Percentiles rank a stretch among this genome's conserved stretches.
phyloP scores from a whole-genome alignment of 2,113 vertebrate genomes.

The Erythrocebus patas region DNA sequence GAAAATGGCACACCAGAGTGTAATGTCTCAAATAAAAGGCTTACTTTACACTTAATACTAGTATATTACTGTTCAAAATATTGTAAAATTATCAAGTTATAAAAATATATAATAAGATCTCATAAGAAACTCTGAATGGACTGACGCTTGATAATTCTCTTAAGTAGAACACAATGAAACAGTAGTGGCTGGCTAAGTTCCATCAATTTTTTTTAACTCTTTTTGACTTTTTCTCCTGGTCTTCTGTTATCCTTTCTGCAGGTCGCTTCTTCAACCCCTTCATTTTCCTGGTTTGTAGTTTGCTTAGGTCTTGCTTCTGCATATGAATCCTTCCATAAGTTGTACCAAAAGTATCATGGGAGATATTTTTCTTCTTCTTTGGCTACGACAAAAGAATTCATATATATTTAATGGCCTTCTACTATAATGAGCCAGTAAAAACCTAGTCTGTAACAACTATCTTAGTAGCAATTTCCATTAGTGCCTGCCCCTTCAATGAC shows the following conservation, averaged over 20 bases:
- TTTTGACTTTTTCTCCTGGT: conserved; percentile 80
- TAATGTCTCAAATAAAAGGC: not conserved
- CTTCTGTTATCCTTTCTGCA: conserved; percentile 75
- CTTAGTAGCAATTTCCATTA: not conserved
- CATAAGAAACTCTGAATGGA: not conserved
- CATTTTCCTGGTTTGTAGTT: conserved; percentile 95
- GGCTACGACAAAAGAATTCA: conserved; percentile 82
- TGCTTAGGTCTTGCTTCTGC: conserved; percentile 96
- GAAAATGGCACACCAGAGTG: not conserved
- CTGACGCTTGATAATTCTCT: not conserved
- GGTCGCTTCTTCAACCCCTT: conserved; percentile 94
- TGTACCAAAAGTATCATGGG: conserved; percentile 93
- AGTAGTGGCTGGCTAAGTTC: not conserved
- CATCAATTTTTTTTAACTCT: conserved; percentile 80
- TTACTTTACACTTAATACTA: not conserved
- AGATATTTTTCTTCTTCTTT: conserved; percentile 98
- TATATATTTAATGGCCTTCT: not conserved
- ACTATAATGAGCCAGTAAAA: not conserved
- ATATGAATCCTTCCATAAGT: conserved; percentile 95
- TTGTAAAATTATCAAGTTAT: not conserved
- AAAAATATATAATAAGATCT: conserved; percentile 38
- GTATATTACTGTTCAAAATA: not conserved
- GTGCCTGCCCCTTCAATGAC: not conserved
- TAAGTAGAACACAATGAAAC: not conserved
- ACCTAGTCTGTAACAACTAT: not conserved